Conservation (phyloP, 2,888 invertebrate genomes). For the Plagodis dolabraria region DNA sequence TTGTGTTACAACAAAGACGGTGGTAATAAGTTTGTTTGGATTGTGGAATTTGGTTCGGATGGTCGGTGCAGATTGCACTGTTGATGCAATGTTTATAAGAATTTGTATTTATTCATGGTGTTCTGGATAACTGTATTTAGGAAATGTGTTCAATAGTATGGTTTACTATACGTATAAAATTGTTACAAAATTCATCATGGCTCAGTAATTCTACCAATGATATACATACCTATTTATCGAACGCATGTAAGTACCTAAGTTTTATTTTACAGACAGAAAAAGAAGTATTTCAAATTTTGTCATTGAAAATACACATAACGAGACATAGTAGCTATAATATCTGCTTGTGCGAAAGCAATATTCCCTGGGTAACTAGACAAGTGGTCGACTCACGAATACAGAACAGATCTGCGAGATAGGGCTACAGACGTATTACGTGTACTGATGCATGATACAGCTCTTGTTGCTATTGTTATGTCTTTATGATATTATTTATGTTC, state of each 20-base stretch:
- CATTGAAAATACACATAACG: conserved; percentile 36
- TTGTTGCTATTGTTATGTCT: too few species aligned
- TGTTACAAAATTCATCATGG: not conserved
- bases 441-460: conserved; percentile 22
- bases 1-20: conserved; percentile 63
- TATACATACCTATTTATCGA: too few species aligned
- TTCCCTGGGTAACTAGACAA: conserved; percentile 69
- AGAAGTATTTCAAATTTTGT: conserved; percentile 16
- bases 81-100: conserved; percentile 50
- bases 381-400: conserved; percentile 69
- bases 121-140: not conserved
- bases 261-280: not conserved
- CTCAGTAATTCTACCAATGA: too few species aligned
- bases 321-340: conserved; percentile 44
- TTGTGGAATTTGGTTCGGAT: conserved; percentile 55
- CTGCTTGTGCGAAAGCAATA: conserved; percentile 68
- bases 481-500: too few species aligned
- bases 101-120: not conserved
- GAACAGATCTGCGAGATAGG: conserved; percentile 51
- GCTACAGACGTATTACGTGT: conserved; percentile 44
- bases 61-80: conserved; percentile 49
- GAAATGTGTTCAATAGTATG: not conserved
- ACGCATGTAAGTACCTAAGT: too few species aligned
- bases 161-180: too few species aligned
- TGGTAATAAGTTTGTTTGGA: conserved; percentile 66